Conservation (phyloP, 37 sponge, comb jelly and placozoan species). For the Beroe ovata region DNA sequence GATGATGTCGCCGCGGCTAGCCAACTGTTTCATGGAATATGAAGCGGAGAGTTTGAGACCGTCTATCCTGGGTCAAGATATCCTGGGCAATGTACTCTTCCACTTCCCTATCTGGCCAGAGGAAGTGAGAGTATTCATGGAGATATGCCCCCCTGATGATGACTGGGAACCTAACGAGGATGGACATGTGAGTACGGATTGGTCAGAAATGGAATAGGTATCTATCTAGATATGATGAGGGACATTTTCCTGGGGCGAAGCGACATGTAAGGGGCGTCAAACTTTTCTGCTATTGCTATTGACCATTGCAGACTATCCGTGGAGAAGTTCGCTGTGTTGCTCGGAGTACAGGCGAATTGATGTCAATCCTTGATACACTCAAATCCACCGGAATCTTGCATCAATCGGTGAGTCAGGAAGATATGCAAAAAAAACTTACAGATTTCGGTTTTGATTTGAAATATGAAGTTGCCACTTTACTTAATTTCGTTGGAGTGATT, state of each 20-base stretch:
- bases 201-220: neutral
- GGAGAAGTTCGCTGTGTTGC: constrained; percentile 22
- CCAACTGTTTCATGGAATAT: constrained; percentile 17
- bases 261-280: no score
- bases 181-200: neutral
- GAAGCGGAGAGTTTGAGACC: constrained; percentile 45
- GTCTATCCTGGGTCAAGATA: neutral
- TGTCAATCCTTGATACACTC: neutral
- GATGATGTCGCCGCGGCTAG: neutral
- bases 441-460: no score
- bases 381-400: neutral
- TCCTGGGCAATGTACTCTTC: neutral
- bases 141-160: neutral
- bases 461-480: no score
- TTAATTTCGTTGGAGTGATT: no score
- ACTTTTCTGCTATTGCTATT: neutral
- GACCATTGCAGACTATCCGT: neutral
- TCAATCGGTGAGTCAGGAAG: neutral
- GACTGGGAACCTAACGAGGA: neutral
- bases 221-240: neutral
- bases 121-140: constrained; percentile 2
- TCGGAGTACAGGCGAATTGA: constrained; percentile 9
- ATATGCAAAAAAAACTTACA: neutral
- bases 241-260: no score
- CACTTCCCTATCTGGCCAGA: constrained; percentile 44